phyloP scores from a whole-genome alignment of 1,140 invertebrate genomes.

The Drosophila kikkawai region DNA sequence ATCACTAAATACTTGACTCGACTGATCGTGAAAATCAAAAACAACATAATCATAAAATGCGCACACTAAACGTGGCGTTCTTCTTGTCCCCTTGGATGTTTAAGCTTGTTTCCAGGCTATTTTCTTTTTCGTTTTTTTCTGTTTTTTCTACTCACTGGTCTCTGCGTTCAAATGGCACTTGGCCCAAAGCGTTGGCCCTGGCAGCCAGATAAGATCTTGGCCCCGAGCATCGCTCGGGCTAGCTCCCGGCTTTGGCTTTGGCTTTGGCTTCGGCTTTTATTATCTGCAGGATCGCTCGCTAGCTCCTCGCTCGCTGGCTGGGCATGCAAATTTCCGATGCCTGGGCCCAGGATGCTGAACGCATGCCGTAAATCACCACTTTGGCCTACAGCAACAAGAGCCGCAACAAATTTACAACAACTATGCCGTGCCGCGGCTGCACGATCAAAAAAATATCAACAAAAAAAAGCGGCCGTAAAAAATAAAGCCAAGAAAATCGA shows the following conservation, averaged over 20 bases:
- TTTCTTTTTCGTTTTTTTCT: conserved; percentile 19
- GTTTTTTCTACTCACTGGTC: conserved; percentile 60
- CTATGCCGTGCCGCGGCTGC: conserved; percentile 76
- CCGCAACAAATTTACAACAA: conserved; percentile 81
- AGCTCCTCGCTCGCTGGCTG: conserved; percentile 40
- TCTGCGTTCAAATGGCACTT: conserved; percentile 80
- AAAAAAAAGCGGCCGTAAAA: conserved; percentile 1
- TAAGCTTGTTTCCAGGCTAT: conserved; percentile 25
- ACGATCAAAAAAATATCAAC: conserved; percentile 57
- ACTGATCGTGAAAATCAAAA: conserved; percentile 81
- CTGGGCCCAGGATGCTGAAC: conserved; percentile 57
- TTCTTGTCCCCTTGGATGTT: conserved; percentile 57
- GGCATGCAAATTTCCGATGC: conserved; percentile 82
- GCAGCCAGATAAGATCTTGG: conserved; percentile 76
- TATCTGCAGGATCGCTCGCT: conserved; percentile 75
- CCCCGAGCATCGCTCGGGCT: conserved; percentile 31
- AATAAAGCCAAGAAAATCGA: conserved; percentile 17
- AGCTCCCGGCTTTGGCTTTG: conserved; percentile 29
- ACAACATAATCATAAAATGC: conserved; percentile 83
- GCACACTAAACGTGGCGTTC: conserved; percentile 77
- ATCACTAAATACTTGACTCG: conserved; percentile 68
- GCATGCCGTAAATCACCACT: conserved; percentile 83
- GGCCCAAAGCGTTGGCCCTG: conserved; percentile 73
- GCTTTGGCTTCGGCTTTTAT: conserved; percentile 50
- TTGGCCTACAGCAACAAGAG: conserved; percentile 60